Conservation (phyloP, 2,113 vertebrate genomes). For the Grammomys surdaster region DNA sequence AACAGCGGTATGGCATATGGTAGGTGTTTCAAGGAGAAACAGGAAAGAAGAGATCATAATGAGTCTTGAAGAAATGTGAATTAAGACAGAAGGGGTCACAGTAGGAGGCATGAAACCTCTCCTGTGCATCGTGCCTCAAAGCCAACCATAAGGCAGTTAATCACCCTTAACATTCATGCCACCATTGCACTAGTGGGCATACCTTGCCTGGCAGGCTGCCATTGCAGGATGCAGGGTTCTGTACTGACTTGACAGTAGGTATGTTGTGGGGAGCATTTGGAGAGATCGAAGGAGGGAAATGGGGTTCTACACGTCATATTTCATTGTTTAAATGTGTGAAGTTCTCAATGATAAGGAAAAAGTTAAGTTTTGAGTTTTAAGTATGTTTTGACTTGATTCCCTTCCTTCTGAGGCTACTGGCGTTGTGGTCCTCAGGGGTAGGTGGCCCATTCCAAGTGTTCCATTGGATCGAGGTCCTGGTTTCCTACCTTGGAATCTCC, state of each 20-base stretch:
- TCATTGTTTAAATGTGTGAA: neutral
- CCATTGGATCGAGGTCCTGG: neutral
- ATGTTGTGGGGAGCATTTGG: neutral
- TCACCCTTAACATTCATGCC: neutral
- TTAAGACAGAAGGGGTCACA: neutral
- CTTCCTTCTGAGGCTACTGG: neutral
- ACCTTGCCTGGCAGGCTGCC: neutral
- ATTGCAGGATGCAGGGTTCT: neutral
- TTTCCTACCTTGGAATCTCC: neutral
- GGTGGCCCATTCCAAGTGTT: neutral
- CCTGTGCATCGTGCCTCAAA: neutral
- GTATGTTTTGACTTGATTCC: neutral
- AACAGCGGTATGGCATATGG: neutral
- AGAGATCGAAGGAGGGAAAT: too few relatives aligned
- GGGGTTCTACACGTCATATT: neutral
- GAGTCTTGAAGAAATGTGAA: neutral
- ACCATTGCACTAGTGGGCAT: neutral
- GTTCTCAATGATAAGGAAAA: neutral
- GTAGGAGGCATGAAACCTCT: neutral
- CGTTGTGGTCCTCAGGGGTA: fast-evolving
- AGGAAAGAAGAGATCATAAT: neutral
- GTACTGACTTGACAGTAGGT: neutral
- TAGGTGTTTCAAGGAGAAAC: neutral
- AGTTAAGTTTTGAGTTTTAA: neutral
- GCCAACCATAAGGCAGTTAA: neutral